phyloP scores from a whole-genome alignment of 2,113 vertebrate species.

The Meles meles region DNA sequence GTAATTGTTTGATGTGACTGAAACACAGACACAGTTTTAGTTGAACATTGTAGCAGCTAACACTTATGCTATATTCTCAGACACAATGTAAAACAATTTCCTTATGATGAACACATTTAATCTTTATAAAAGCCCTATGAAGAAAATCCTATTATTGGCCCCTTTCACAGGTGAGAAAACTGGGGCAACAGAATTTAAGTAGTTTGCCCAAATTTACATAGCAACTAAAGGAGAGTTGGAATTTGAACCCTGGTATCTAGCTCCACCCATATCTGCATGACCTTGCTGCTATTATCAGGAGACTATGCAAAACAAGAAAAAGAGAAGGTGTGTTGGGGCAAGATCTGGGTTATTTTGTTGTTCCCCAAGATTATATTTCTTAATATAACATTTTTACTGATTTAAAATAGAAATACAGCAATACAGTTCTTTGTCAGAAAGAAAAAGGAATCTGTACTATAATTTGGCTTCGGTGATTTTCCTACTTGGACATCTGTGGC shows the following conservation, averaged over 20 bases:
- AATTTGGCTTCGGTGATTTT: background rate
- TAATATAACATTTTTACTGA: background rate
- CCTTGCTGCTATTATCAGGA: background rate
- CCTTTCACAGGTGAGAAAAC: background rate
- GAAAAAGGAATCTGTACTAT: background rate
- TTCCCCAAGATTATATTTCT: background rate
- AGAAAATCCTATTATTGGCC: background rate
- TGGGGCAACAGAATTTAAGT: background rate
- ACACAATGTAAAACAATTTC: background rate
- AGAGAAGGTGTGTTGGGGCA: background rate
- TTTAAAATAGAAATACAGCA: conserved; percentile 10
- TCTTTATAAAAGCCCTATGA: background rate
- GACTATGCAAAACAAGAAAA: background rate
- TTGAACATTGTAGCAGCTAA: background rate
- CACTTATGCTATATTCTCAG: background rate
- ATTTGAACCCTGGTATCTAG: background rate
- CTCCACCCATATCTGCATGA: background rate
- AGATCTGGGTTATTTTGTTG: background rate
- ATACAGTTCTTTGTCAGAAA: background rate
- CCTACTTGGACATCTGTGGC: background rate
- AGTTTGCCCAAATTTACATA: background rate
- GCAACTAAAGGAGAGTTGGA: background rate
- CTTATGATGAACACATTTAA: background rate
- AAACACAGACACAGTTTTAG: background rate
- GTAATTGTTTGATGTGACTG: background rate